Base-by-base conservation (phyloP, 1,140 invertebrate species). In the Aradophagus sp. region DNA sequence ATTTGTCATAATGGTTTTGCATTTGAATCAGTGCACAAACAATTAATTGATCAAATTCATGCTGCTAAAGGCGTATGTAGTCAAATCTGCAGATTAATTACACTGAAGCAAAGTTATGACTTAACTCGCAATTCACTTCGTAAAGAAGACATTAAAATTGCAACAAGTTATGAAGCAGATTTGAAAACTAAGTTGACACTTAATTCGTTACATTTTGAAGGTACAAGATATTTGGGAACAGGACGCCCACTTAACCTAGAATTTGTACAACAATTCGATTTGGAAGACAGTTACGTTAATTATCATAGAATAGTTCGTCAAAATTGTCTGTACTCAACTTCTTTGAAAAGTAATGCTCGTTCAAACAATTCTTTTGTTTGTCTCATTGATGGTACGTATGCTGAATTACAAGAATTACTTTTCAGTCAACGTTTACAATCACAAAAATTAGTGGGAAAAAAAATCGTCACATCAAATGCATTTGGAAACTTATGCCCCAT, bases 1-100 rank as follows among this genome's bases (percentile, higher is more conserved):
- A 23, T 23, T 23, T 23, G 20, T 23, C 29, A 31, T 31, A 31
- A 11, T 31, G 29, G 29, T 31, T 31, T 5, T 11, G 29, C n/a
- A 11, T 31, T 10, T 11, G 29, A 31, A 31, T 31, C 29, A 8
- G 29, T 4, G n/a, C 4, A 31, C n/a, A 3, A 10, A 11, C 2
- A 11, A 11, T 31, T 31, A 11, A 3, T 31, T 3, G 2, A 31
- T 3, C 4, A 31, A 11, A 31, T 31, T 8, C 29, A 5, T 11
- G 29, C 29, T 3, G 29, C 29, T 3, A 31, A 31, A 31, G 29
- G 29, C n/a, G 29, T 31, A 3, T 31, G 29, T 31, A 11, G n/a
- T 31, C 29, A 31, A 31, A 31, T 31, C 4, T 14, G 23, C 10
- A 11, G 19, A 26, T 13, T 3, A 6, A 42, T 42, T 4, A 2